Percentiles rank a stretch among this genome's conserved stretches.
Conservation (phyloP, 2,888 invertebrate genomes). For the Phrixothrix hirtus region DNA sequence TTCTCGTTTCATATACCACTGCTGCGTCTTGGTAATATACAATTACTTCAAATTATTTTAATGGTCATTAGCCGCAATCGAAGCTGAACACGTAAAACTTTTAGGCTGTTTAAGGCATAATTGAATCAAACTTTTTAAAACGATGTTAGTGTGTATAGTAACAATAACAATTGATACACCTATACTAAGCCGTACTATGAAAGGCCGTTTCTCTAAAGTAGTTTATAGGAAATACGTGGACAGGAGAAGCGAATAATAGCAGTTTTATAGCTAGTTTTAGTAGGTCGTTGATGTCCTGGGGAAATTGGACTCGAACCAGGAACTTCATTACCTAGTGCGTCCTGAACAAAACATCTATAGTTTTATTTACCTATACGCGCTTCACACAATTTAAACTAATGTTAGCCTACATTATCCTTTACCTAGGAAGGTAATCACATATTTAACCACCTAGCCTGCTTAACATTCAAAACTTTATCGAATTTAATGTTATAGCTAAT, state of each 20-base stretch:
- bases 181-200: slow-evolving; percentile 11
- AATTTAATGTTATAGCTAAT: too few species aligned
- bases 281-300: slow-evolving; percentile 42
- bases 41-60: slow-evolving; percentile 39
- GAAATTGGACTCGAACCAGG: slow-evolving; percentile 39
- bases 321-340: slow-evolving; percentile 43
- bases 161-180: slow-evolving; percentile 10
- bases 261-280: slow-evolving; percentile 48
- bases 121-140: slow-evolving; percentile 8
- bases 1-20: slow-evolving; percentile 39
- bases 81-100: too few species aligned
- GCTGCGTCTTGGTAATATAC: slow-evolving; percentile 38
- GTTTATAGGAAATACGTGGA: slow-evolving; percentile 34
- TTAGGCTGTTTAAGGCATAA: not conserved
- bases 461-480: too few species aligned
- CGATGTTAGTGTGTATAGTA: too few species aligned
- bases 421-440: too few species aligned
- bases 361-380: slow-evolving; percentile 20
- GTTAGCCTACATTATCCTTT: too few species aligned
- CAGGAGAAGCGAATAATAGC: slow-evolving; percentile 42
- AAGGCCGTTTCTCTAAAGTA: slow-evolving; percentile 24
- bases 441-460: too few species aligned
- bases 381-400: slow-evolving; percentile 10
- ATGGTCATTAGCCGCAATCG: slow-evolving; percentile 6
- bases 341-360: slow-evolving; percentile 18